These are phyloP conservation scores for Notiomystis cincta DNA, from an alignment of 2,113 vertebrate species.

Conservation along the genomic window DNA sequence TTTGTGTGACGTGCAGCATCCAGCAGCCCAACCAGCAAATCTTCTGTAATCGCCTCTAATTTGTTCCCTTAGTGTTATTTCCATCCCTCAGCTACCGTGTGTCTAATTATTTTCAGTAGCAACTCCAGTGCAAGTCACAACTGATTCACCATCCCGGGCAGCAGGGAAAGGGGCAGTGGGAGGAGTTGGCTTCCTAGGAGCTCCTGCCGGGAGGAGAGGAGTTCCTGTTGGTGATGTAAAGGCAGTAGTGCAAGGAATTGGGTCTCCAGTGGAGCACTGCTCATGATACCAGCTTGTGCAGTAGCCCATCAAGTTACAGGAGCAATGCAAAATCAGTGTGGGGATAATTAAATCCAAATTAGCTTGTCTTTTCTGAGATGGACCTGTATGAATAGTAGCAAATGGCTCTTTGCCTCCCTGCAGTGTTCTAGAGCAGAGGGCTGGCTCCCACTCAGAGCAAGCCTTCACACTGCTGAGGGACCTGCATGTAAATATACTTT, in stretches of 20 bases:
- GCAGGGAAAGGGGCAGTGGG: background rate
- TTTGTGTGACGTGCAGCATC: background rate
- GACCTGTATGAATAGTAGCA: background rate
- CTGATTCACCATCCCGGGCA: background rate
- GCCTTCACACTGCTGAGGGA: background rate
- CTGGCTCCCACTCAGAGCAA: background rate
- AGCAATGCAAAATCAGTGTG: background rate
- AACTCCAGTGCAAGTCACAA: background rate
- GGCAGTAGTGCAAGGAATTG: background rate
- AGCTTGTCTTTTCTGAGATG: background rate
- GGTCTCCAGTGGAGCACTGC: background rate
- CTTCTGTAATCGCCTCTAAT: background rate
- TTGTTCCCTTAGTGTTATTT: background rate
- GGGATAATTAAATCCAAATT: background rate
- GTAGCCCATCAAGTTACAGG: background rate
- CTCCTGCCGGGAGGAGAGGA: background rate
- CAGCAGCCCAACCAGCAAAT: background rate
- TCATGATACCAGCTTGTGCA: fast-evolving
- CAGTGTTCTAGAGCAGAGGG: background rate
- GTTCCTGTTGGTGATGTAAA: background rate
- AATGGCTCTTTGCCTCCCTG: background rate
- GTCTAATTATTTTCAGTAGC: background rate
- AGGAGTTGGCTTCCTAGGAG: background rate
- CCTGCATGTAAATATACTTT: background rate
- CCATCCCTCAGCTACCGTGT: background rate